Conservation (phyloP, 2,113 vertebrate genomes). For the Clinocottus analis region DNA sequence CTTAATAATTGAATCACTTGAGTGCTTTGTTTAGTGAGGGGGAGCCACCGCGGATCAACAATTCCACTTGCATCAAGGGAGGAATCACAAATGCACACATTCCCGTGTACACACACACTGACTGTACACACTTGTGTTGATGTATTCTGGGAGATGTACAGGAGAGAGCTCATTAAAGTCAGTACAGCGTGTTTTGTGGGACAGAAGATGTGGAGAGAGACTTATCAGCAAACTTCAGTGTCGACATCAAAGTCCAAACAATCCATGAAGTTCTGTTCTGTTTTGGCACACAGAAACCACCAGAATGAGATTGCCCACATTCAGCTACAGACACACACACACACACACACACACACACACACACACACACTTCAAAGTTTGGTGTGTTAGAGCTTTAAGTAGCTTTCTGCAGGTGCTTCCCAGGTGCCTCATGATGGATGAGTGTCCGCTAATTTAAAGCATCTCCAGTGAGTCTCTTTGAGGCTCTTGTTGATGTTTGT, state of each 20-base stretch:
- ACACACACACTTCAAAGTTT: constrained; percentile 42
- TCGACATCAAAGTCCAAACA: constrained; percentile 51
- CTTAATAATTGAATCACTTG: constrained; percentile 69
- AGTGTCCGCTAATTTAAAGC: constrained; percentile 56
- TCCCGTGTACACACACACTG: background rate
- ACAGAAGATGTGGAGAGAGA: constrained; percentile 10
- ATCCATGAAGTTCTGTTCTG: constrained; percentile 36
- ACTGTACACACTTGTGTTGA: background rate
- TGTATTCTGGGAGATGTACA: constrained; percentile 7
- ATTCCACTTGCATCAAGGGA: constrained; percentile 28
- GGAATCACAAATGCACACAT: background rate
- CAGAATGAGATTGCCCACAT: constrained; percentile 21
- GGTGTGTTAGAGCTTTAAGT: constrained; percentile 30
- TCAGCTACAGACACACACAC: constrained; percentile 1
- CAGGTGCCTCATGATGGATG: constrained; percentile 31
- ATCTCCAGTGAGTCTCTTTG: constrained; percentile 18
- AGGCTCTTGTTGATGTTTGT: constrained; percentile 8
- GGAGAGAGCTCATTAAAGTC: constrained; percentile 53
- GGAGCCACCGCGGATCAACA: constrained; percentile 36
- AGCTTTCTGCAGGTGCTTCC: constrained; percentile 45
- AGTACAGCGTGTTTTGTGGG: background rate
- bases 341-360: constrained; percentile 15
- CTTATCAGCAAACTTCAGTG: constrained; percentile 20
- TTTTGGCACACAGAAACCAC: constrained; percentile 31
- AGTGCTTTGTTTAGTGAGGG: constrained; percentile 62